Base-by-base conservation (phyloP, 2,797 vertebrate genomes). In the Eptatretus atami region DNA sequence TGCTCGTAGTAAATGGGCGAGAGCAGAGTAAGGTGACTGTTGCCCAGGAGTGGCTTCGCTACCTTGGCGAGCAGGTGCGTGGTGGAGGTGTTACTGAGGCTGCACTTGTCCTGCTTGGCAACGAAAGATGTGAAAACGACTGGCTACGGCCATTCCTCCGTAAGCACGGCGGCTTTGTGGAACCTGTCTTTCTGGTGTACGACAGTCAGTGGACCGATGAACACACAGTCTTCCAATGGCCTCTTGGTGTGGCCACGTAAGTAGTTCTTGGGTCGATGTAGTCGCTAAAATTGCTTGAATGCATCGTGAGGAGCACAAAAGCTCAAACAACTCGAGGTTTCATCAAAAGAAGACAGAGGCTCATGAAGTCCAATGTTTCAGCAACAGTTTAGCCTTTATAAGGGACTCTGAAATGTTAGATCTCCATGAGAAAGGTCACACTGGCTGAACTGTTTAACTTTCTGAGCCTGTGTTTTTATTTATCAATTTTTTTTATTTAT, bases 191-290 rank as follows among this genome's bases (percentile, higher is more conserved):
- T 25, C 57, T 61, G n/a, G 57, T 61, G 57, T 61, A 61, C 57
- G 57, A 61, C 57, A 61, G 57, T 3, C 57, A n/a, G n/a, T 61
- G 15, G 57, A 9, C 24, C 15, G 57, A 61, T 25, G 57, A 25
- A n/a, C 24, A n/a, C 57, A n/a, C 57, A n/a, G 57, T 61, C 9
- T 12, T 61, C 15, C 57, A 61, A 25, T 61, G 57, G 57, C 57
- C 57, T n/a, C 57, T 61, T 1, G 57, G 57, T 61, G 57, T 61
- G 10, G 57, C 57, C 15, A 61, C 57, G 57, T 61, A 25, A 61
- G 57, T 61, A n/a, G 54, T 69, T 64, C 63, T 60, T n/a, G 11
- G 57, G 15, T 24, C 57, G 8, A 61, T 61, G 57, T 12, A 61
- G 15, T 61, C 57, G 57, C 15, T 61, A 61, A 44, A 44, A 44